These are phyloP conservation scores for Electrophaes corylata DNA, from an alignment of 2,888 invertebrate genomes.

Conservation along the genomic window DNA sequence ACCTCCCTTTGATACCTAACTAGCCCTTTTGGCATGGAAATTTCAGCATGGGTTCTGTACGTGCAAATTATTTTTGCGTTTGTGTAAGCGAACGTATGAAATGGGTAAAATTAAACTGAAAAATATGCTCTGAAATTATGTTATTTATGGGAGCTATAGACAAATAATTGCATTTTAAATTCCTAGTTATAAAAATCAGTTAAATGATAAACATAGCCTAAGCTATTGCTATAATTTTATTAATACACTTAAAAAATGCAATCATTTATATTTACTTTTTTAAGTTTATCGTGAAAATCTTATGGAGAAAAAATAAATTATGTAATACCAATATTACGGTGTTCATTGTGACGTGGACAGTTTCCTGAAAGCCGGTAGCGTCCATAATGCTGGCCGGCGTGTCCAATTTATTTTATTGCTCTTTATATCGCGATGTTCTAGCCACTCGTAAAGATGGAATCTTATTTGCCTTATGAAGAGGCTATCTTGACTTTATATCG, in stretches of 20 bases:
- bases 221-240: no score
- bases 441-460: slow-evolving; percentile 57
- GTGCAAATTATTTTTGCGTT: slow-evolving; percentile 20
- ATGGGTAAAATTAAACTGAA: slow-evolving; percentile 3
- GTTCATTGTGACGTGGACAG: background rate
- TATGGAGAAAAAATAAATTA: no score
- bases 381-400: slow-evolving; percentile 36
- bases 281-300: no score
- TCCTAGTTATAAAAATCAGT: no score
- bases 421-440: slow-evolving; percentile 53
- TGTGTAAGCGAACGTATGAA: slow-evolving; percentile 6
- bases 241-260: no score
- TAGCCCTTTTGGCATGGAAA: slow-evolving; percentile 25
- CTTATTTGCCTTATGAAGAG: slow-evolving; percentile 54
- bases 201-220: no score
- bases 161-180: background rate
- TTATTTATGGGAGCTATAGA: background rate
- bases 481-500: slow-evolving; percentile 41
- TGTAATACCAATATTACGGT: no score
- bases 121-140: background rate
- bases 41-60: slow-evolving; percentile 16
- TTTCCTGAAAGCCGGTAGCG: background rate
- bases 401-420: slow-evolving; percentile 70
- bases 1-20: slow-evolving; percentile 30
- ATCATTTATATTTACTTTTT: no score